Conservation (phyloP, 2,797 vertebrate species). For the Lutjanus argentimaculatus region DNA sequence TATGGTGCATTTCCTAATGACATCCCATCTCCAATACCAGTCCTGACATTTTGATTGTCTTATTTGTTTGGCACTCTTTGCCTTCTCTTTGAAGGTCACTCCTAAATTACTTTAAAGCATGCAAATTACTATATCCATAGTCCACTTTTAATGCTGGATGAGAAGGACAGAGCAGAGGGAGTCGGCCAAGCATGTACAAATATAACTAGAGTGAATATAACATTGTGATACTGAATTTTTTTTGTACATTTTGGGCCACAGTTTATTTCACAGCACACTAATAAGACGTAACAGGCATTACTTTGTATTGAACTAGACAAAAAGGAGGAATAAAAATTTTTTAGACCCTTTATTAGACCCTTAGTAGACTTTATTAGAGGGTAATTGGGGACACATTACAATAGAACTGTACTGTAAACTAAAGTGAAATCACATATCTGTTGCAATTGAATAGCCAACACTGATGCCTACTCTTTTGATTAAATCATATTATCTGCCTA, state of each 20-base stretch:
- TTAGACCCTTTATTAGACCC: too few species aligned
- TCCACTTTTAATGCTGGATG: slow-evolving; percentile 57
- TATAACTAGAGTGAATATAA: background rate
- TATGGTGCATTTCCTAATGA: slow-evolving; percentile 67
- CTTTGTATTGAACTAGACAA: too few species aligned
- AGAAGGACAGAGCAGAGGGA: slow-evolving; percentile 42
- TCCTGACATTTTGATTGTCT: slow-evolving; percentile 86
- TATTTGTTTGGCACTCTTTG: slow-evolving; percentile 83
- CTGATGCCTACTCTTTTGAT: too few species aligned
- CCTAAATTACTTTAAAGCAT: slow-evolving; percentile 84
- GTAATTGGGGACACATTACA: too few species aligned
- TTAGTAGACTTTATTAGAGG: too few species aligned
- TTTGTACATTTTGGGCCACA: background rate
- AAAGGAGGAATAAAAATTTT: too few species aligned
- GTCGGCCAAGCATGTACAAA: slow-evolving; percentile 21
- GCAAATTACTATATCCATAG: slow-evolving; percentile 80
- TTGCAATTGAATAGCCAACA: too few species aligned
- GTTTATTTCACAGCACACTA: too few species aligned
- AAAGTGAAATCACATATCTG: too few species aligned
- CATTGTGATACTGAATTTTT: background rate
- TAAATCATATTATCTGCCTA: too few species aligned
- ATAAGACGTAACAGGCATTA: too few species aligned
- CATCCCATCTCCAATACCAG: slow-evolving; percentile 72
- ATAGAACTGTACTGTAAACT: too few species aligned
- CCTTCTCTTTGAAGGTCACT: slow-evolving; percentile 86